Conservation (phyloP, 2,113 vertebrate species). For the Paedocypris sp. region DNA sequence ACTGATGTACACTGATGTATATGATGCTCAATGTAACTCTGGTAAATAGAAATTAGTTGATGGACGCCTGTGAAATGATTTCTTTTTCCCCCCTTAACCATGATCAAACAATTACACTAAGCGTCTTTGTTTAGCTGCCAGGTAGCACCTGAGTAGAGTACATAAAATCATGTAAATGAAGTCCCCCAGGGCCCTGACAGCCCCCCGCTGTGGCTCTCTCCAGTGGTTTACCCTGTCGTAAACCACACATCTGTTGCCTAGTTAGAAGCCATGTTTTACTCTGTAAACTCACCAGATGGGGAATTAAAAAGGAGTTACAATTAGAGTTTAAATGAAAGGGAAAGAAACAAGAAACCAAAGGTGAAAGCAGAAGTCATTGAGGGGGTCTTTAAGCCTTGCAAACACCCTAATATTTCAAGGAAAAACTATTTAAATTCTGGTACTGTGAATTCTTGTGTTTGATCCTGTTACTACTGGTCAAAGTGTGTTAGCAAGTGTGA, state of each 20-base stretch:
- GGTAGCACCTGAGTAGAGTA: conserved; percentile 44
- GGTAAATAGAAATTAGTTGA: background rate
- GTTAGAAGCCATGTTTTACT: conserved; percentile 56
- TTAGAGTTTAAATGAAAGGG: conserved; percentile 45
- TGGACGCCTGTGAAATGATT: background rate
- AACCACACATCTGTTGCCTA: conserved; percentile 64
- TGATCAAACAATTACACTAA: conserved; percentile 31
- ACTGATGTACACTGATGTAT: too few relatives aligned
- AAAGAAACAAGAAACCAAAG: conserved; percentile 42
- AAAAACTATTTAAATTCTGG: conserved; percentile 24
- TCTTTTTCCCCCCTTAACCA: conserved; percentile 5
- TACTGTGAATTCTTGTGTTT: background rate
- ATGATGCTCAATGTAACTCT: background rate
- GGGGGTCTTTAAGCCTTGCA: conserved; percentile 23
- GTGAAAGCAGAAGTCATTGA: conserved; percentile 38
- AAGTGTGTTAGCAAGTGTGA: conserved; percentile 4
- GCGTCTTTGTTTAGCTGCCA: conserved; percentile 44
- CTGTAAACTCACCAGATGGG: conserved; percentile 63
- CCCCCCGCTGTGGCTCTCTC: conserved; percentile 29
- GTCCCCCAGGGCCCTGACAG: conserved; percentile 35
- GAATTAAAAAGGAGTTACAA: conserved; percentile 54
- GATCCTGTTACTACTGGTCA: conserved; percentile 20
- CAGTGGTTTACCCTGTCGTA: conserved; percentile 51
- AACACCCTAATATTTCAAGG: conserved; percentile 36
- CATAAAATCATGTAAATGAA: conserved; percentile 47